Conservation (phyloP, 2,888 invertebrate species). For the Stegana nigrithorax region DNA sequence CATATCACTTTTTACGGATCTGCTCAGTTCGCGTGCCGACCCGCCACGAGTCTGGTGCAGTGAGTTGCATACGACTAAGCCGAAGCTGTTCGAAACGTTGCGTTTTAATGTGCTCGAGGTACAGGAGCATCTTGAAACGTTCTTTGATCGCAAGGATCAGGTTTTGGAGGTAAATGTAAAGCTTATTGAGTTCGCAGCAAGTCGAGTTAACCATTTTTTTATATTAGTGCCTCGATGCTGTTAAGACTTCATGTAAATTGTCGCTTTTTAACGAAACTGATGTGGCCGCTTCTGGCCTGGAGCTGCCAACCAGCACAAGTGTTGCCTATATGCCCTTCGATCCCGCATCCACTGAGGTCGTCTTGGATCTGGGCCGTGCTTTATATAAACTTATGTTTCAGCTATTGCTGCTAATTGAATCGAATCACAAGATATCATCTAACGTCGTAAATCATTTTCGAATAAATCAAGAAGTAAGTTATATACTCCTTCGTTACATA, state of each 20-base stretch:
- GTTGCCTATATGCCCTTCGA: slow-evolving; percentile 69
- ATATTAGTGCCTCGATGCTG: slow-evolving; percentile 80
- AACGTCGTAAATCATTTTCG: slow-evolving; percentile 73
- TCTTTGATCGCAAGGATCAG: slow-evolving; percentile 91
- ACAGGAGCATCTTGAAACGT: slow-evolving; percentile 95
- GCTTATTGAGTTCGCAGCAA: too few relatives aligned
- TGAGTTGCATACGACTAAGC: slow-evolving; percentile 78
- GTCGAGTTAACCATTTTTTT: background rate
- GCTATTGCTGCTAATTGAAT: slow-evolving; percentile 87
- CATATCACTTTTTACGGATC: slow-evolving; percentile 73
- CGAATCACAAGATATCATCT: slow-evolving; percentile 84
- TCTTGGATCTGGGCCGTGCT: slow-evolving; percentile 85
- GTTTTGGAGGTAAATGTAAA: slow-evolving; percentile 76
- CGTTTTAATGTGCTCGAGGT: slow-evolving; percentile 92
- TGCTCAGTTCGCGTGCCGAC: slow-evolving; percentile 74
- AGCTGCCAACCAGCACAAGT: slow-evolving; percentile 63
- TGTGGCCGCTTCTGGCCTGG: slow-evolving; percentile 66
- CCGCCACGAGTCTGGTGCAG: slow-evolving; percentile 92
- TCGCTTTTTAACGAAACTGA: slow-evolving; percentile 75
- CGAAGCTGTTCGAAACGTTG: slow-evolving; percentile 83
- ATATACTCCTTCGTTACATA: too few relatives aligned
- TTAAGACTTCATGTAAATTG: slow-evolving; percentile 84
- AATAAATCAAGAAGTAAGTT: slow-evolving; percentile 71
- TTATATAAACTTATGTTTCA: slow-evolving; percentile 95
- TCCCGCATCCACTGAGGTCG: slow-evolving; percentile 76